Base-by-base conservation (phyloP, 2,888 invertebrate species). In the Drosophila subquinaria region DNA sequence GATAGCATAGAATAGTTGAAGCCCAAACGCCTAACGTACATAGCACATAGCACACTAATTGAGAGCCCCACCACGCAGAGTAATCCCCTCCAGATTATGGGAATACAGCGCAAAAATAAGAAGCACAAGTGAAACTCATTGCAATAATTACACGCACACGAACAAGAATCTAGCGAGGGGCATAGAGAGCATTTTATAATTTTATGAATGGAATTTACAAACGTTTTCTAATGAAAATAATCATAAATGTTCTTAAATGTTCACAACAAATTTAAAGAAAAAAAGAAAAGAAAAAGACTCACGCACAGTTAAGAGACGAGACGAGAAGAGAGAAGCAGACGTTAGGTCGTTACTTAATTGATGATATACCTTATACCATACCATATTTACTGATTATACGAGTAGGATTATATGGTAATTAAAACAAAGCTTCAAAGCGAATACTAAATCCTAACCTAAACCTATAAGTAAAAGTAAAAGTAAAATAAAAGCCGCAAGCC, bases 1-100 rank as follows among this genome's bases (percentile, higher is more conserved):
- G 94, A 94, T 94, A 93, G 91, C 90, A 91, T 80, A 90, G 63
- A 81, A 61, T 76, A 70, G 65, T 56, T 64, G 68, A 71, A 57
- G 52, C 64, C 68, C 63, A 75, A 53, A 72, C 67, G 82, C 86
- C 82, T 68, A 81, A 69, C 69, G 61, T 60, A 66, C 51, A 71
- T 43, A 56, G 57, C 48, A 75, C 83, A 85, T 79, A 85, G 73
- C 82, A 85, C 82, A 79, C 36, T 47, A 86, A 66, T 68, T 72
- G 82, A 42, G 50, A 51, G 53, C 62, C 50, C 45, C 66, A 53
- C 30, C 61, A 47, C 88, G 66, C 79, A 73, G 64, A 61, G 23
- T 57, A 53, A 56, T 45, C 76, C 56, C 48, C 50, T 45, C 42
- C 13, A 36, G 15, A 57, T 17, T 43, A 47, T 51, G 40, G 75